Percentiles rank a stretch among this genome's conserved stretches.
Evolutionary conservation across 2,113 vertebrate species (phyloP).

Genomic region (Hipposideros armiger): DNA sequence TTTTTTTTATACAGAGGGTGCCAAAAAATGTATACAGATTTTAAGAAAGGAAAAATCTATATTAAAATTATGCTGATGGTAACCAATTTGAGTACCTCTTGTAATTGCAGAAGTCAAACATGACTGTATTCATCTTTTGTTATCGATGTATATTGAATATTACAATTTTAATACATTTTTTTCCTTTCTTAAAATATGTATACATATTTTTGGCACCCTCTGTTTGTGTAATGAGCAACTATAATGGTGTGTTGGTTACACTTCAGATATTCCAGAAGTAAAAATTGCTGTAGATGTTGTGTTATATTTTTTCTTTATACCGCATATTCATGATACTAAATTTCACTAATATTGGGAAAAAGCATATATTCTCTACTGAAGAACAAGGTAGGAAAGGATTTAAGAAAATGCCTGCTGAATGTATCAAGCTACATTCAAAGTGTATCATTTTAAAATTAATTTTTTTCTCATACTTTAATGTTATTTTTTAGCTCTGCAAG

Average conservation of each 20-base stretch:
- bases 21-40: no score
- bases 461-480: slow-evolving; percentile 48
- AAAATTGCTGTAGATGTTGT: background rate
- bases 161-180: no score
- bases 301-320: slow-evolving; percentile 19
- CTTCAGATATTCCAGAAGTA: slow-evolving; percentile 40
- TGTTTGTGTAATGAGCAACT: background rate
- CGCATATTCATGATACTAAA: slow-evolving; percentile 14
- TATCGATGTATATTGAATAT: no score
- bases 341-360: background rate
- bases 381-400: background rate
- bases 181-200: no score
- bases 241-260: background rate
- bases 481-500: slow-evolving; percentile 93
- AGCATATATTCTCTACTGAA: background rate
- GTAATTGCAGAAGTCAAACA: no score
- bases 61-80: no score
- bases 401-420: slow-evolving; percentile 34
- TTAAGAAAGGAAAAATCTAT: no score
- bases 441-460: background rate
- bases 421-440: slow-evolving; percentile 30
- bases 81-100: no score
- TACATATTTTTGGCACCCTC: no score
- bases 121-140: no score
- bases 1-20: background rate